phyloP scores from a whole-genome alignment of 2,113 vertebrate genomes.

The Platysternon megacephalum region DNA sequence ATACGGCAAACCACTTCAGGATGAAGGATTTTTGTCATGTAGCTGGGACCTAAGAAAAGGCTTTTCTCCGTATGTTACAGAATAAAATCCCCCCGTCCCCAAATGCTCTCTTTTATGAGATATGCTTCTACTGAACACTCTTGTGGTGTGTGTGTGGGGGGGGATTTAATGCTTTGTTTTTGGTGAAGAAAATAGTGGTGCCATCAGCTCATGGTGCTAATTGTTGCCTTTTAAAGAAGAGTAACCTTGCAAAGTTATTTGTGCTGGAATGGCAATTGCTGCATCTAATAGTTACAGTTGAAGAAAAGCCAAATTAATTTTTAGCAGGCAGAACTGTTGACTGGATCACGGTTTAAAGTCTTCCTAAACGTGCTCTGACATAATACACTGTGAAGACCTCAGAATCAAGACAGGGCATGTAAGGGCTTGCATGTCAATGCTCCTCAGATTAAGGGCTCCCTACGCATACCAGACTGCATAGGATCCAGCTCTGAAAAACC shows the following conservation, averaged over 20 bases:
- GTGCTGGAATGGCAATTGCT: neutral
- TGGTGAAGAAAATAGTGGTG: neutral
- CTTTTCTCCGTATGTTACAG: neutral
- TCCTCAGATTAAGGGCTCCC: neutral
- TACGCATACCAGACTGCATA: fast-evolving
- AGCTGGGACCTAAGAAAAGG: fast-evolving
- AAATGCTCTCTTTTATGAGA: fast-evolving
- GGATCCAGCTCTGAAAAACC: fast-evolving
- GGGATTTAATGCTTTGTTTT: neutral
- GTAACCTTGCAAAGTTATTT: neutral
- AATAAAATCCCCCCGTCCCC: neutral
- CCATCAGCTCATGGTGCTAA: neutral
- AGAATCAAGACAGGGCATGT: neutral
- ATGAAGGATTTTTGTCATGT: neutral
- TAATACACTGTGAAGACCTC: neutral
- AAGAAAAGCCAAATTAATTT: neutral
- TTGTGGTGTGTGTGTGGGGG: too few relatives aligned
- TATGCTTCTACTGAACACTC: neutral
- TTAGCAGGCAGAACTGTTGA: neutral
- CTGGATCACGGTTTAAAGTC: neutral
- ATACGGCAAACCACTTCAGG: neutral
- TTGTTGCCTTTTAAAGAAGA: neutral
- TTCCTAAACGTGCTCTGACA: neutral
- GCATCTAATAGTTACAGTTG: neutral
- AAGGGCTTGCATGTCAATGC: neutral